Evolutionary conservation across 2,113 vertebrate species (phyloP).

Genomic region (Rousettus leschenaultii): DNA sequence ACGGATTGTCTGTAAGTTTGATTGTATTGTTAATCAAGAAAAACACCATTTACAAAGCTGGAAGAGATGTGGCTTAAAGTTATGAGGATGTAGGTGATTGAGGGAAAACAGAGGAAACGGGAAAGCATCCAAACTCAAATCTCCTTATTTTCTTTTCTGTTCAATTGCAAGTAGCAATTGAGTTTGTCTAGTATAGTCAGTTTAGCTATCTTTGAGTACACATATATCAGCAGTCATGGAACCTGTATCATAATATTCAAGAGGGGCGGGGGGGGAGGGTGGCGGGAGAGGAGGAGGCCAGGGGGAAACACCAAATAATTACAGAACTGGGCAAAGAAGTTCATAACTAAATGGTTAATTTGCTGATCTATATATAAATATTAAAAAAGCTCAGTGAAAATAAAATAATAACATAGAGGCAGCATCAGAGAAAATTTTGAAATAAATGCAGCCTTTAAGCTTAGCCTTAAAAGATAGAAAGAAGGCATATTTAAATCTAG

Average conservation of each 20-base stretch:
- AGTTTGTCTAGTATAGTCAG: background rate
- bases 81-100: background rate
- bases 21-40: background rate
- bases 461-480: background rate
- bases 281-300: no score
- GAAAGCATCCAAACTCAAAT: background rate
- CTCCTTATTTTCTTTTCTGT: background rate
- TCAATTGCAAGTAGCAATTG: background rate
- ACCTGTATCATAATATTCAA: background rate
- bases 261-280: rapidly evolving
- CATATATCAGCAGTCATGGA: background rate
- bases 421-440: background rate
- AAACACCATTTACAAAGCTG: background rate
- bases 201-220: background rate
- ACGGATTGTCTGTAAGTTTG: background rate
- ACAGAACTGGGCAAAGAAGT: background rate
- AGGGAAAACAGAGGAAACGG: background rate
- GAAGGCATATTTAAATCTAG: background rate
- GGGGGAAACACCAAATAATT: background rate
- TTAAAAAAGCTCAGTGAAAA: background rate
- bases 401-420: background rate
- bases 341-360: background rate
- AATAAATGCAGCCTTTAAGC: background rate
- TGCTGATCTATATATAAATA: background rate
- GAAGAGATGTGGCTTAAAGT: background rate